Base-by-base conservation (phyloP, 2,888 invertebrate genomes). In the Drosophila percnosoma region DNA sequence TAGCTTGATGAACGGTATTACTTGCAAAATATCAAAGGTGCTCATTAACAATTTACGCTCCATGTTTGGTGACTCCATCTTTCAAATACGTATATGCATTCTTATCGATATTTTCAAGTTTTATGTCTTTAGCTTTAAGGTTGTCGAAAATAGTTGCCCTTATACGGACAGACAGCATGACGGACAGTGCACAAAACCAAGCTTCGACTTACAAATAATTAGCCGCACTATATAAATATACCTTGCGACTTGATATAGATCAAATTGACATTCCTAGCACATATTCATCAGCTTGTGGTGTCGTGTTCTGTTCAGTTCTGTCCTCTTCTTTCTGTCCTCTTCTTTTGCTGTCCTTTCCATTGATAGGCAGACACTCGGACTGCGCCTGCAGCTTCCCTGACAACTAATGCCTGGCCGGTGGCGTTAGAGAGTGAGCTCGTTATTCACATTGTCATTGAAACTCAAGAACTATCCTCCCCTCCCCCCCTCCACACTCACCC, bases 371-470 rank as follows among this genome's bases (percentile, higher is more conserved):
- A 24, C 24, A 45, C 8, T 45, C 45, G 24, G 24, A 24, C 21
- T 51, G 42, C 45, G 52, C 42, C 21, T 51, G 57, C 75, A 64
- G 68, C 48, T 60, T 48, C 74, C 33, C 21, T 54, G 60, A 49
- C 51, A 68, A 54, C 53, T 51, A 64, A 65, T 62, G 58, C 36
- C 59, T 53, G 53, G 42, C 53, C 58, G 38, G 15, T 31, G 27
- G 34, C 51, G 15, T 34, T 45, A 11, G 21, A 58, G 48, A 51
- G 42, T 80, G 76, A 75, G 76, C 76, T 79, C 80, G 69, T 45
- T 64, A 66, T 54, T 36, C 42, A 49, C 54, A 53, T 33, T 53
- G 48, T 48, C 24, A 42, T 61, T 21, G 45, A n/a, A 59, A 54
- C 52, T 63, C 21, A 34, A 40, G 48, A 62, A 42, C 45, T 24